These are phyloP conservation scores for Halichoerus grypus DNA, from an alignment of 2,113 vertebrate genomes.

Conservation along the genomic window DNA sequence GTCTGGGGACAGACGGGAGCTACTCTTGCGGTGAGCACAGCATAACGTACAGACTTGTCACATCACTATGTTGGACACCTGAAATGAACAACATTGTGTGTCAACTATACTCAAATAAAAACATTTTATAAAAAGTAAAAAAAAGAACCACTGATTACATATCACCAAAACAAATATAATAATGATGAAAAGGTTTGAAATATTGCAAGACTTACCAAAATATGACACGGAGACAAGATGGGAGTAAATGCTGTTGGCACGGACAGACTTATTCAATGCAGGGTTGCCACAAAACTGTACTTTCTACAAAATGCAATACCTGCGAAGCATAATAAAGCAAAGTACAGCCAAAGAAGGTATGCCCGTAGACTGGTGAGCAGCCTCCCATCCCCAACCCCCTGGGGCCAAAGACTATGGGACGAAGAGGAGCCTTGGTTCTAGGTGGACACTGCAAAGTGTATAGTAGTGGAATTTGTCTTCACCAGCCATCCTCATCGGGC, in stretches of 20 bases:
- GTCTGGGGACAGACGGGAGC: background rate
- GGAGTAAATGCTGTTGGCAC: background rate
- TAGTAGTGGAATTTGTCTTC: background rate
- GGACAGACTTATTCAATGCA: background rate
- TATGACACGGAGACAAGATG: background rate
- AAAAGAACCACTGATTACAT: background rate
- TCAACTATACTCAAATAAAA: background rate
- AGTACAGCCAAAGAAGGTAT: background rate
- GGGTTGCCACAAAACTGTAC: background rate
- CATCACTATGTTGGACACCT: background rate
- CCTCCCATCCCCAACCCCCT: no score
- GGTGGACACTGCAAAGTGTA: background rate
- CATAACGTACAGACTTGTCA: background rate
- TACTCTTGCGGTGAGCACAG: background rate
- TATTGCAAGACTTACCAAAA: background rate
- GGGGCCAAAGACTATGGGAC: background rate
- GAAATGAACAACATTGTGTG: background rate
- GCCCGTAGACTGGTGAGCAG: background rate
- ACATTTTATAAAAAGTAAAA: background rate
- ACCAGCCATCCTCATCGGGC: background rate
- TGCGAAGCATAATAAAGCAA: background rate
- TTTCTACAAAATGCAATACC: background rate
- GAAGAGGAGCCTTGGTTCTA: background rate
- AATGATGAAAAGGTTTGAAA: background rate
- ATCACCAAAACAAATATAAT: background rate